Conservation (phyloP, 92 coral and sea anemone genomes). For the Heteractis magnifica region DNA sequence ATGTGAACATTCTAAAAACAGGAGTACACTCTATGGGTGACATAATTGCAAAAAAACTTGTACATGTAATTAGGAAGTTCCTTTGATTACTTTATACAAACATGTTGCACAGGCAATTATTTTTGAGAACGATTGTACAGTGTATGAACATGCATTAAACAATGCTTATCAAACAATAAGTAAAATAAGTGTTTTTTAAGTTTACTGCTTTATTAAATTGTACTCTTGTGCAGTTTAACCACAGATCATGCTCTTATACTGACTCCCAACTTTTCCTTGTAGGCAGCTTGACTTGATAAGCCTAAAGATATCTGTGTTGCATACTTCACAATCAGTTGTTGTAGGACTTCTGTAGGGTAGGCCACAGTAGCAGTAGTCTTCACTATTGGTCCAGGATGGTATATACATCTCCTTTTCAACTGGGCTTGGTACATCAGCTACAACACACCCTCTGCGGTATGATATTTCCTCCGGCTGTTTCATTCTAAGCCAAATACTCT, state of each 20-base stretch:
- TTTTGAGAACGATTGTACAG: no score
- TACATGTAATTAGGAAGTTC: no score
- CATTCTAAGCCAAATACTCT: constrained; percentile 23
- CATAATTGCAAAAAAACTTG: no score
- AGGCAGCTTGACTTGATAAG: constrained; percentile 21
- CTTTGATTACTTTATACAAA: no score
- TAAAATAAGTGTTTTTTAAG: no score
- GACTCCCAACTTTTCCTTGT: constrained; percentile 13
- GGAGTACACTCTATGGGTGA: no score
- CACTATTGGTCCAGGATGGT: constrained; percentile 16
- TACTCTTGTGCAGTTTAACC: no score
- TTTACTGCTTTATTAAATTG: no score
- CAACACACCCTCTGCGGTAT: constrained; percentile 27
- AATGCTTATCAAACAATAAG: no score
- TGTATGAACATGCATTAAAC: no score
- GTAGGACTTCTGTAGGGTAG: background rate
- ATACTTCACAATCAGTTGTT: constrained; percentile 18
- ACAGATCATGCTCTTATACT: background rate
- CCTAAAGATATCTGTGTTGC: constrained; percentile 12
- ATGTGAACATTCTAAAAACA: no score
- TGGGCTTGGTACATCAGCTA: constrained; percentile 32
- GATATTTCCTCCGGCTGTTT: constrained; percentile 4
- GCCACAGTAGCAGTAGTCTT: constrained; percentile 20
- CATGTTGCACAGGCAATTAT: no score
- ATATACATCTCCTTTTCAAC: constrained; percentile 24